These are phyloP conservation scores for Copidosoma aretas DNA, from an alignment of 2,888 invertebrate species.

Conservation along the genomic window DNA sequence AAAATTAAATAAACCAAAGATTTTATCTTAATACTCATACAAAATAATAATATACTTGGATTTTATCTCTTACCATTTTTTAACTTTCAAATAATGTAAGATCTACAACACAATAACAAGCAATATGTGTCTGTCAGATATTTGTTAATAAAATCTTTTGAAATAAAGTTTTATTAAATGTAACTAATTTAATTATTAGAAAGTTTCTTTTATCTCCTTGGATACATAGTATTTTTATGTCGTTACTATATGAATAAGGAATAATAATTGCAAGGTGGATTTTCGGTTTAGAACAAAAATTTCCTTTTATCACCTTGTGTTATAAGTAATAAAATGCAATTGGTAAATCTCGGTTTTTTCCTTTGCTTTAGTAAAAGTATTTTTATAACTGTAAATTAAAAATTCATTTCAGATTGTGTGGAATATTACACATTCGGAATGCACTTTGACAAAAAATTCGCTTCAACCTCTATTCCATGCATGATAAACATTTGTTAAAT, in stretches of 20 bases:
- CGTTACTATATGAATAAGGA: background rate
- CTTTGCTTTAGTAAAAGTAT: no score
- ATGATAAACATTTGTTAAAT: no score
- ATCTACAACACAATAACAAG: no score
- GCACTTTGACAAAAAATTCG: no score
- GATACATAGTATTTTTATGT: background rate
- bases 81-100: background rate
- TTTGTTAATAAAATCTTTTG: background rate
- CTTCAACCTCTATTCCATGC: no score
- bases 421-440: no score
- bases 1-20: background rate
- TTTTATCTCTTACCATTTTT: background rate
- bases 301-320: background rate
- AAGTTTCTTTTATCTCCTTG: background rate
- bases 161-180: background rate
- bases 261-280: background rate
- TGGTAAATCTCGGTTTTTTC: no score
- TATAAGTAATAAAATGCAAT: no score
- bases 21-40: background rate
- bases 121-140: no score
- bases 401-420: no score
- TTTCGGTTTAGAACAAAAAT: background rate
- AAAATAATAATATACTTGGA: background rate
- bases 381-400: no score
- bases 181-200: background rate